A percentile compares a stretch with the other conserved stretches of the same genome.
Conservation (phyloP, 2,113 vertebrate genomes). For the Amazona vittata region DNA sequence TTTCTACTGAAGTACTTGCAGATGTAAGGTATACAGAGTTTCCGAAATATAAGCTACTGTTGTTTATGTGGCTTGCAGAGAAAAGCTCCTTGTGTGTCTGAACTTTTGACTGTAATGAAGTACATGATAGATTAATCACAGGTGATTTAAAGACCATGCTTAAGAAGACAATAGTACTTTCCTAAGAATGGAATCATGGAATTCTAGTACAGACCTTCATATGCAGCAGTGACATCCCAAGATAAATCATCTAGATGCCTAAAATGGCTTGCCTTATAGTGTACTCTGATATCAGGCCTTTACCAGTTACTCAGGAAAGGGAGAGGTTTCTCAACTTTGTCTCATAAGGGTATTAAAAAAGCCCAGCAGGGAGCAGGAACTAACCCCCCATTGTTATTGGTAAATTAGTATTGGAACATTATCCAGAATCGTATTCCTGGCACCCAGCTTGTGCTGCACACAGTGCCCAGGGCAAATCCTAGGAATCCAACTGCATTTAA, state of each 20-base stretch:
- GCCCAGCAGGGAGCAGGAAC: background rate
- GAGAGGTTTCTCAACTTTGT: background rate
- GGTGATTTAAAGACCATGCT: background rate
- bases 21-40: background rate
- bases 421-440: background rate
- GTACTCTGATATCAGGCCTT: background rate
- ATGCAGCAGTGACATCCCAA: background rate
- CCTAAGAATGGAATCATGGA: background rate
- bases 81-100: background rate
- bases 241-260: background rate
- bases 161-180: background rate
- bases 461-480: background rate
- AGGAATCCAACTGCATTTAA: constrained; percentile 60
- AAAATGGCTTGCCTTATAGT: background rate
- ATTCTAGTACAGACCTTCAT: background rate
- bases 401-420: background rate
- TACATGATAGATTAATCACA: background rate
- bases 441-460: background rate
- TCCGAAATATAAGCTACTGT: background rate
- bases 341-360: background rate
- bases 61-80: background rate
- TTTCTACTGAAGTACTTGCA: background rate
- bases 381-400: background rate
- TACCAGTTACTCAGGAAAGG: background rate
- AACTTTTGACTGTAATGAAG: background rate